Conservation (phyloP, 2,797 vertebrate genomes). For the Chromobotia macracanthus region DNA sequence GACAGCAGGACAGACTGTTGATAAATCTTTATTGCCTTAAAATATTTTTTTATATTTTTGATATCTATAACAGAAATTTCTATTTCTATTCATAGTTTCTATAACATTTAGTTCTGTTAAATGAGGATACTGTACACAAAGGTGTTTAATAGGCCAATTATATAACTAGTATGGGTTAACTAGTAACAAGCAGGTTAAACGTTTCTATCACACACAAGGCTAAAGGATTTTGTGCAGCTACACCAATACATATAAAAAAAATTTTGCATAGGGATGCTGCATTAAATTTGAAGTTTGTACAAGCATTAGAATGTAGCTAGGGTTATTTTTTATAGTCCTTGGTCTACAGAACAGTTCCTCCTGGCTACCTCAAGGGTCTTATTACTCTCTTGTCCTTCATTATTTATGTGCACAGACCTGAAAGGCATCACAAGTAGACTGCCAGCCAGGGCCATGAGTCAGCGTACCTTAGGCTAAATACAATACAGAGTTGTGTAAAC, state of each 20-base stretch:
- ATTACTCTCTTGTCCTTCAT: conserved; percentile 54
- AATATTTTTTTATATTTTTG: background rate
- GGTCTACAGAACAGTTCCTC: conserved; percentile 28
- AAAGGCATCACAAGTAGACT: conserved; percentile 42
- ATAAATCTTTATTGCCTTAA: conserved; percentile 12
- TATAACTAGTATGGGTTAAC: background rate
- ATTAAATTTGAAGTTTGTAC: background rate
- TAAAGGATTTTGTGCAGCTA: background rate
- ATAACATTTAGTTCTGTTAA: too few species aligned
- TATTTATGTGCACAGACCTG: conserved; percentile 55
- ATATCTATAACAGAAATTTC: background rate
- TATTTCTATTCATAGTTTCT: too few species aligned
- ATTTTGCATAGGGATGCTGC: background rate
- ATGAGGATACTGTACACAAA: background rate
- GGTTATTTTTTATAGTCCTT: conserved; percentile 17
- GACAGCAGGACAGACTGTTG: conserved; percentile 10
- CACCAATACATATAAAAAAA: background rate
- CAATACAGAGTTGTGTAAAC: background rate
- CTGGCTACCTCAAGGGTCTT: conserved; percentile 40
- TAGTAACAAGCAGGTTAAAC: background rate
- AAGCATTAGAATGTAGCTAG: background rate
- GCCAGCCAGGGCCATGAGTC: conserved; percentile 12
- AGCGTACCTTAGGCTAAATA: background rate
- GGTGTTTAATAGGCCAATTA: background rate
- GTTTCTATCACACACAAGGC: background rate